Evolutionary conservation across 2,113 vertebrate species (phyloP).

Genomic region (Camelus bactrianus): DNA sequence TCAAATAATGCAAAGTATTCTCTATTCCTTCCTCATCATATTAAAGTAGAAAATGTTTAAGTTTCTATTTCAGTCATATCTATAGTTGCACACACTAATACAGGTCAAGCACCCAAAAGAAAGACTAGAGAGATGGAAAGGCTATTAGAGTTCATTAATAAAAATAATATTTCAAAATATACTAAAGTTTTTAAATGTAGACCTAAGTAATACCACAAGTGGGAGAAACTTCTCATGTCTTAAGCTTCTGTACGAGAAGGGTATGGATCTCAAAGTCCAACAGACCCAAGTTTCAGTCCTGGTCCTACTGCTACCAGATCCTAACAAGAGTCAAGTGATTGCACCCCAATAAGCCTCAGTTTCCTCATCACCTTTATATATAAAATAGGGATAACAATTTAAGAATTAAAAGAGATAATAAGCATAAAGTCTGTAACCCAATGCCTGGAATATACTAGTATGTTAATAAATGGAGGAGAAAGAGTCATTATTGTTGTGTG

Average conservation of each 20-base stretch:
- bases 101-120: not conserved
- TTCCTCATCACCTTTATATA: not conserved
- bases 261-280: not conserved
- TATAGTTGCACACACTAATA: not conserved
- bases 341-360: not conserved
- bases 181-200: not conserved
- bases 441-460: not conserved
- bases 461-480: not conserved
- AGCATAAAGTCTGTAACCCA: not conserved
- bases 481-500: not conserved
- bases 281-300: not conserved
- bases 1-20: not conserved
- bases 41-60: not conserved
- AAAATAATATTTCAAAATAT: constrained; percentile 54
- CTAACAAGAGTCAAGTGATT: not conserved
- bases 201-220: not conserved
- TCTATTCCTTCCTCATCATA: not conserved
- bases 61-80: not conserved
- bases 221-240: not conserved
- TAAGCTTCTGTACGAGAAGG: not conserved
- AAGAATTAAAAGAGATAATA: not conserved
- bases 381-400: not conserved
- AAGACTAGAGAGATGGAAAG: not conserved
- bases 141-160: constrained; percentile 1
- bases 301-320: not conserved